Percentiles rank a stretch among this genome's conserved stretches.
phyloP scores from a whole-genome alignment of 2,888 invertebrate genomes.

The Drosophila atroscutellata region DNA sequence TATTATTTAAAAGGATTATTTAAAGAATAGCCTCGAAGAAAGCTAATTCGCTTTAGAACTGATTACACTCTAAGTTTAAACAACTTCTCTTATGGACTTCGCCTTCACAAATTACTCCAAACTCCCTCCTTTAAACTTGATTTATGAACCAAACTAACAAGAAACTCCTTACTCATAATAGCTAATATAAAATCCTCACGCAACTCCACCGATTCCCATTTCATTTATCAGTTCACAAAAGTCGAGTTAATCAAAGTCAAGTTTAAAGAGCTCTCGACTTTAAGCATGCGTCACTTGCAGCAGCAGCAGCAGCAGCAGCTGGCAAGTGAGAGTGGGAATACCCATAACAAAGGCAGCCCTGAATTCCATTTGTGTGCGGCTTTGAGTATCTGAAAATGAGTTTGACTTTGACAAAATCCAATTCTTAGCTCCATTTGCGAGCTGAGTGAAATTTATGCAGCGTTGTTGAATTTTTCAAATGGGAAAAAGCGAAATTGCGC shows the following conservation, averaged over 20 bases:
- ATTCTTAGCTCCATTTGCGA: neutral
- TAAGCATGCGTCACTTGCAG: slow-evolving; percentile 46
- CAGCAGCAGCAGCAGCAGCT: slow-evolving; percentile 17
- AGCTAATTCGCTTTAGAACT: neutral
- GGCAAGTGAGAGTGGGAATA: slow-evolving; percentile 3
- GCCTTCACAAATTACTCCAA: neutral
- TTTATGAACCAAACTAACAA: neutral
- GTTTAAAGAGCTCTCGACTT: slow-evolving; percentile 33
- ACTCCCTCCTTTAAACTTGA: neutral
- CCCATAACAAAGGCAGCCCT: slow-evolving; percentile 5
- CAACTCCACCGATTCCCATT: slow-evolving; percentile 12
- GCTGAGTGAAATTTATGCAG: slow-evolving; percentile 55
- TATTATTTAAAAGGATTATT: neutral
- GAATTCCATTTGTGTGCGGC: slow-evolving; percentile 33
- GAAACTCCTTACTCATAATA: slow-evolving; percentile 13
- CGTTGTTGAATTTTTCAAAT: slow-evolving; percentile 36
- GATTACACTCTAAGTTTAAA: neutral
- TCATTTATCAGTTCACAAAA: slow-evolving; percentile 22
- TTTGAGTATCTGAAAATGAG: slow-evolving; percentile 32
- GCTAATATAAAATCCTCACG: slow-evolving; percentile 54
- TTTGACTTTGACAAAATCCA: slow-evolving; percentile 13
- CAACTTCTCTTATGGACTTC: too few species aligned
- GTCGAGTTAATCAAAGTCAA: slow-evolving; percentile 45
- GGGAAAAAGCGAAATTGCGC: slow-evolving; percentile 26
- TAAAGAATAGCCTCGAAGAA: neutral